phyloP scores from a whole-genome alignment of 1,140 invertebrate species.

The Orchesella cincta region DNA sequence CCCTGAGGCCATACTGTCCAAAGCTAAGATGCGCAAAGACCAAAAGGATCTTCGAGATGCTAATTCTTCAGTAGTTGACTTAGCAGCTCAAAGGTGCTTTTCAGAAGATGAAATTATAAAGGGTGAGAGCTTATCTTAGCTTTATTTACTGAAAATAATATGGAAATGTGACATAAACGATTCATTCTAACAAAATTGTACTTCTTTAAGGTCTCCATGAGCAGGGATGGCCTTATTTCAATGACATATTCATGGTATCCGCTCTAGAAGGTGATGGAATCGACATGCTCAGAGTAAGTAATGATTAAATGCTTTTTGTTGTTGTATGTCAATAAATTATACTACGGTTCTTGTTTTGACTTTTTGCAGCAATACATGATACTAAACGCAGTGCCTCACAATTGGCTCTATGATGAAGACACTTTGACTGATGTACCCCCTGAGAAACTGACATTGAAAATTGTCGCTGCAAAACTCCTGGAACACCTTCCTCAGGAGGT shows the following conservation, averaged over 20 bases:
- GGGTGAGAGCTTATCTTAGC: neutral
- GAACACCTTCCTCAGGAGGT: conserved; percentile 78
- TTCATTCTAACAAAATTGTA: no score
- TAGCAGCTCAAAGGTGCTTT: neutral
- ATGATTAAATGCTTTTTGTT: neutral
- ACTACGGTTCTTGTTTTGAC: neutral
- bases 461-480: conserved; percentile 75
- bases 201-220: conserved; percentile 49
- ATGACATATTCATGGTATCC: conserved; percentile 85
- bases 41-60: conserved; percentile 21
- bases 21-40: conserved; percentile 26
- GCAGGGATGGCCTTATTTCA: conserved; percentile 73
- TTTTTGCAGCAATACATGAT: conserved; percentile 70
- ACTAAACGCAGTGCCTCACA: conserved; percentile 63
- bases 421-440: conserved; percentile 72
- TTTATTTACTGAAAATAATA: conserved; percentile 19
- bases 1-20: conserved; percentile 54
- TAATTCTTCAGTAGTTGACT: conserved; percentile 3
- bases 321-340: neutral
- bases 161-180: no score
- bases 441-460: conserved; percentile 68
- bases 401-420: conserved; percentile 68
- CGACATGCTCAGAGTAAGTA: conserved; percentile 68
- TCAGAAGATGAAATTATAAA: conserved; percentile 20
- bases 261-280: conserved; percentile 77